Conservation (phyloP, 23 tunicate species). For the Trididemnum clinides region DNA sequence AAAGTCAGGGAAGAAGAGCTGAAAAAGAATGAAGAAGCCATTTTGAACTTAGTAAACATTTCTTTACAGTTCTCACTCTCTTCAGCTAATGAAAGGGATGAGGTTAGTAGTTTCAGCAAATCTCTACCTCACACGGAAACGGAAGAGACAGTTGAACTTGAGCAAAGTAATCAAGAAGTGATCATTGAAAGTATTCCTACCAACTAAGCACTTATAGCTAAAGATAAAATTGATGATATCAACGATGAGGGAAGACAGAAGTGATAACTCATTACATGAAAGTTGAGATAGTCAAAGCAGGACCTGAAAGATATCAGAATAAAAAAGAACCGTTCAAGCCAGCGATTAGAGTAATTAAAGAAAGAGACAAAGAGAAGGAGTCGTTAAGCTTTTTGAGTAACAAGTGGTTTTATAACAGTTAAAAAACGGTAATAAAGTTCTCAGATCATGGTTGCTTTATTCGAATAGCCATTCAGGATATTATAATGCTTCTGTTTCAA, state of each 20-base stretch:
- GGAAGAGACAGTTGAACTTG: constrained; percentile 10
- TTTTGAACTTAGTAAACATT: constrained; percentile 28
- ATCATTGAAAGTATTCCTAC: constrained; percentile 8
- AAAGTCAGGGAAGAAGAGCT: constrained; percentile 35
- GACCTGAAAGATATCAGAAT: constrained; percentile 39
- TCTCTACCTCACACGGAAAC: constrained; percentile 28
- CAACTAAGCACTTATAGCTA: constrained; percentile 21
- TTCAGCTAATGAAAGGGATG: constrained; percentile 13
- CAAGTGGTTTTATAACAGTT: constrained; percentile 31
- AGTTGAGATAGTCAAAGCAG: constrained; percentile 38
- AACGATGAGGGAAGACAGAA: constrained; percentile 24
- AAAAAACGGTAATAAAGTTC: constrained; percentile 36
- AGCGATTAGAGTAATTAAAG: constrained; percentile 40
- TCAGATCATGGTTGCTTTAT: constrained; percentile 26
- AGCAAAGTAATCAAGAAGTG: constrained; percentile 15
- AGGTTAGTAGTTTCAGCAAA: constrained; percentile 8
- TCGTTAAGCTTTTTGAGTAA: constrained; percentile 28
- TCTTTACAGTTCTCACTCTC: constrained; percentile 4
- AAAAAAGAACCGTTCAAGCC: constrained; percentile 43
- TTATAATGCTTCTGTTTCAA: constrained; percentile 27
- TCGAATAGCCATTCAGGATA: constrained; percentile 25
- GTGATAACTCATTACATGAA: constrained; percentile 19
- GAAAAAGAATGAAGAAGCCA: constrained; percentile 44
- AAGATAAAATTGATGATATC: constrained; percentile 29
- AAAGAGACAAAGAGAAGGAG: constrained; percentile 36